Percentiles rank a stretch among this genome's conserved stretches.
These are phyloP conservation scores for Microtus oregoni DNA, from an alignment of 2,113 vertebrate species.

Conservation along the genomic window DNA sequence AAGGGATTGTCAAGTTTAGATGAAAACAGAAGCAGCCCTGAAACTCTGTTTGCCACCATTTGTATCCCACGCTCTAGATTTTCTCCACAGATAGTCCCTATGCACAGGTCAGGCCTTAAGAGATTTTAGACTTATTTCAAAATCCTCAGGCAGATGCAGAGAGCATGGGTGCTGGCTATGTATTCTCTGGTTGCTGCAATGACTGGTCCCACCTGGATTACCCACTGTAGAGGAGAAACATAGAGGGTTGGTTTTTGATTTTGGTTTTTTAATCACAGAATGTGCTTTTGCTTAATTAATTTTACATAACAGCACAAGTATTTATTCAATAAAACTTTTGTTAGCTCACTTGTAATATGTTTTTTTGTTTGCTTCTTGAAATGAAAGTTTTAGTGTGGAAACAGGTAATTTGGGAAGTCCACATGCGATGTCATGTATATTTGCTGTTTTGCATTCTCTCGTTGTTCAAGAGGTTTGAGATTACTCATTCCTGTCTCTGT, in stretches of 20 bases:
- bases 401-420: background rate
- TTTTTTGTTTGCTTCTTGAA: conserved; percentile 43
- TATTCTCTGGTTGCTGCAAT: conserved; percentile 65
- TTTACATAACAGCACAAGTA: conserved; percentile 85
- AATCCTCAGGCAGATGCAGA: conserved; percentile 58
- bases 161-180: conserved; percentile 60
- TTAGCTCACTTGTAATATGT: conserved; percentile 54
- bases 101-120: conserved; percentile 53
- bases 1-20: conserved; percentile 75
- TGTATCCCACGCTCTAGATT: conserved; percentile 71
- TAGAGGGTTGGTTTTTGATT: conserved; percentile 53
- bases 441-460: background rate
- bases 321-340: conserved; percentile 88
- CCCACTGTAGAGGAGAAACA: conserved; percentile 72
- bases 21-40: conserved; percentile 76
- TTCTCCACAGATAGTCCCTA: conserved; percentile 68
- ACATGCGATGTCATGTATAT: rapidly evolving
- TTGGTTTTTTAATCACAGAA: conserved; percentile 74
- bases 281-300: conserved; percentile 84
- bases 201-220: conserved; percentile 55
- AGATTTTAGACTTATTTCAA: background rate
- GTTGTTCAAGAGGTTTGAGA: background rate
- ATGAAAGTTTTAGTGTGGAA: background rate
- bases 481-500: background rate
- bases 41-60: conserved; percentile 63